Base-by-base conservation (phyloP, 1,140 invertebrate genomes). In the Pogonognathellus flavescens region DNA sequence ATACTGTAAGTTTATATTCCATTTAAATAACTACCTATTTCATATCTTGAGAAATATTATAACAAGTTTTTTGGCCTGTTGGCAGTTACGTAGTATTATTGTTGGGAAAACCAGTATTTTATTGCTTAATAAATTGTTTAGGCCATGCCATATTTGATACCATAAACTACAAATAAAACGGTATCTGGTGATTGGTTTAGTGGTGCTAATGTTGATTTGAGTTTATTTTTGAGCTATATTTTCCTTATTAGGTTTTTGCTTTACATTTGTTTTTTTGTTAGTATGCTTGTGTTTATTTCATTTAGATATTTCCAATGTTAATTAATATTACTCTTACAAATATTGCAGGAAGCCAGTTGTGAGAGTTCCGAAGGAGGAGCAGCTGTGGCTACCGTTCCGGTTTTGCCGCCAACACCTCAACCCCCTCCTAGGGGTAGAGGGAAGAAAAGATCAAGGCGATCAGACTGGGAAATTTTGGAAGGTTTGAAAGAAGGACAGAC, bases 381-480 rank as follows among this genome's bases (percentile, higher is more conserved):
- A 82, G 84, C 31, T 18, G 25, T 55, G 53, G 59, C 53, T 11
- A 41, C 84, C n/a, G 50, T 80, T 25, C 14, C 66, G n/a, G 66
- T 25, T 14, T 41, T 59, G 11, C 25, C 25, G n/a, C 49, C 82
- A n/a, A 60, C 87, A 14, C 86, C 86, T 16, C 83, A 84, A 20
- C 86, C 86, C n/a, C 88, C 86, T n/a, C 88, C 86, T 49, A 1
- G 87, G 53, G 86, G 89, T 89, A 86, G 89, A 88, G 85, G 90
- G 88, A 87, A 87, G 83, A 89, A 89, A 80, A 87, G 91, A 90
- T 90, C 93, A 92, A 93, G 86, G 50, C 92, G 93, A 85, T 94
- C 93, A 50, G 95, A 96, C 90, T 96, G 95, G 95, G 95, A 96
- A 90, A 95, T 96, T 60, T 91, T 96, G 49, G 95, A 95, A 90